Conservation (phyloP, 2,888 invertebrate genomes). For the Protonemura montana region DNA sequence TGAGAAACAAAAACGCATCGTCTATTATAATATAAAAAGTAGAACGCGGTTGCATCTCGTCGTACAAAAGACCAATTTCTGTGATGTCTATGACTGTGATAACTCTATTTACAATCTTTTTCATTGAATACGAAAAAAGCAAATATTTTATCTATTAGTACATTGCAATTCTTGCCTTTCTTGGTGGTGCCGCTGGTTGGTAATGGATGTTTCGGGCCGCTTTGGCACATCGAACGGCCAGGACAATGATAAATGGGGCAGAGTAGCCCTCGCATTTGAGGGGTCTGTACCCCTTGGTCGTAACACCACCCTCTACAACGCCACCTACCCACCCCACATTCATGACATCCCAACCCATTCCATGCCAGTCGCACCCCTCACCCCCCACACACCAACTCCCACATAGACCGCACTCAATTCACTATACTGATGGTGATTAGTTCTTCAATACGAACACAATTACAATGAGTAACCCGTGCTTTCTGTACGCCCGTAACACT, state of each 20-base stretch:
- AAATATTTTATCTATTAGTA: constrained; percentile 12
- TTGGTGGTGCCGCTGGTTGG: not conserved
- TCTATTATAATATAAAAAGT: no score
- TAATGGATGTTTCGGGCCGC: constrained; percentile 33
- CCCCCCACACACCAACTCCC: not conserved
- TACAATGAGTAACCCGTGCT: constrained; percentile 26
- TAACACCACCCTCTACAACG: not conserved
- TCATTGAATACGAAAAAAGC: not conserved
- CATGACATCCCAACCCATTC: constrained; percentile 13
- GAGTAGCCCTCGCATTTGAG: constrained; percentile 1
- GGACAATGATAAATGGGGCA: constrained; percentile 47
- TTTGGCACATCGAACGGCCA: constrained; percentile 32
- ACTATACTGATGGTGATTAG: constrained; percentile 35
- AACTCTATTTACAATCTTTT: constrained; percentile 23
- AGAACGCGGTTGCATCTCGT: no score
- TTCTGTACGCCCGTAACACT: constrained; percentile 25
- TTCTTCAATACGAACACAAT: constrained; percentile 34
- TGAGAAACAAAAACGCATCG: no score
- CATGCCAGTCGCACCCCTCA: not conserved
- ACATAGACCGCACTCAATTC: constrained; percentile 8
- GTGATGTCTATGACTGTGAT: not conserved
- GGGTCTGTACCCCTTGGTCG: constrained; percentile 16
- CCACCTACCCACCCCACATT: not conserved
- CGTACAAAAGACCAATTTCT: not conserved
- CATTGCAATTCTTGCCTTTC: constrained; percentile 21